Evolutionary conservation across 2,797 vertebrate species (phyloP).

Genomic region (Lerista edwardsae): DNA sequence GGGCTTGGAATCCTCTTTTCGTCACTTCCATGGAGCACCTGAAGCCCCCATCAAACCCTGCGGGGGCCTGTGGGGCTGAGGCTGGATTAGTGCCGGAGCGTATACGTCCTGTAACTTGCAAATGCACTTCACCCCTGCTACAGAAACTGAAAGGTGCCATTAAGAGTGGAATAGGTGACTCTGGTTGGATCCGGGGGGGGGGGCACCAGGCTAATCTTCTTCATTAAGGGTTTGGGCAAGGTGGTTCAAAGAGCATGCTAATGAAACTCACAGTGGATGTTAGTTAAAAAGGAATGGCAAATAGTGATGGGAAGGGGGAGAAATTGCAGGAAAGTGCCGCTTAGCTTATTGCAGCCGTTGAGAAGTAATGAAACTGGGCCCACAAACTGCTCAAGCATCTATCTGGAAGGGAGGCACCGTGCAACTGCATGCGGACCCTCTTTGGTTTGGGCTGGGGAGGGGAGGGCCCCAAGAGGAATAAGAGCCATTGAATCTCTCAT

Average conservation of each 20-base stretch:
- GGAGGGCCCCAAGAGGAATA: background rate
- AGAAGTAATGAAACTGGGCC: background rate
- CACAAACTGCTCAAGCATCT: background rate
- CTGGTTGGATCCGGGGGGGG: background rate
- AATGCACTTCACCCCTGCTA: background rate
- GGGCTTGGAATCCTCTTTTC: background rate
- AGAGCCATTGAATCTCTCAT: background rate
- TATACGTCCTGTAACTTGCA: background rate
- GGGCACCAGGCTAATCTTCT: slow-evolving; percentile 23
- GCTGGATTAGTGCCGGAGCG: background rate
- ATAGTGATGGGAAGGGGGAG: background rate
- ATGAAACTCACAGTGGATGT: background rate
- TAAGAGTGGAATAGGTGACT: background rate
- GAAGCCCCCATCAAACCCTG: background rate
- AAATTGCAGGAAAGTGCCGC: background rate
- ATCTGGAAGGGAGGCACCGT: background rate
- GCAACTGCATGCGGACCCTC: background rate
- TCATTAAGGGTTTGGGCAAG: slow-evolving; percentile 20
- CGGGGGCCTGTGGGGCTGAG: background rate
- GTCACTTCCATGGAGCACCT: background rate
- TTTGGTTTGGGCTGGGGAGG: background rate
- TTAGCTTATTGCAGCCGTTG: slow-evolving; percentile 1
- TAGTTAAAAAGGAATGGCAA: slow-evolving; percentile 21
- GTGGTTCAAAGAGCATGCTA: slow-evolving; percentile 34
- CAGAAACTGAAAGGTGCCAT: background rate